Base-by-base conservation (phyloP, 2,113 vertebrate species). In the Tichodroma muraria region DNA sequence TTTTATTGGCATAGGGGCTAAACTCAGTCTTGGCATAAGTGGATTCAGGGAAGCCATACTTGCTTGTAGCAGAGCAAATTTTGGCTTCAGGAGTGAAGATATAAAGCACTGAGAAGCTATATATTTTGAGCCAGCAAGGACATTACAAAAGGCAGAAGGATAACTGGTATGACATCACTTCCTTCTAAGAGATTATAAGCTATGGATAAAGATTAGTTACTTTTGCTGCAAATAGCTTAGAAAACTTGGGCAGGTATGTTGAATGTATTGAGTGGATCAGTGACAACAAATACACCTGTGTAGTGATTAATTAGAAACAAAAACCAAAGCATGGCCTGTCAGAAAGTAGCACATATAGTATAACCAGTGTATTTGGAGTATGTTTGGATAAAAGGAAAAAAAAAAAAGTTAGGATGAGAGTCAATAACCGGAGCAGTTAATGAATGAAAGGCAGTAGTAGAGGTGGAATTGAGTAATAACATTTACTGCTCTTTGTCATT, bases 1-100 rank as follows among this genome's bases (percentile, higher is more conserved):
- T 90, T 89, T 93, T 91, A 91, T 69, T 95, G 84, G 91, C 78
- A 65, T 57, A 80, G 61, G 76, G 37, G 30, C 42, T 93, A 60
- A 90, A 85, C 47, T 88, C 42, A 70, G 57, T 33, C 66, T 85
- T 85, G 80, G 71, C 70, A 38, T 76, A 85, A 94, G 79, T 63
- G 78, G 86, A 81, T 94, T 77, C 8, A 9, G 38, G 7, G 59
- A 27, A 88, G 30, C 31, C 87, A 31, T 42, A 60, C 77, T 89
- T 84, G 40, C 94, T 80, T 82, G 66, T 89, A 81, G 71, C 37
- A 86, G 78, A 84, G 65, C 42, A 82, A 53, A 80, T 89, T 87
- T 91, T 93, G 80, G 80, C 84, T 61, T 93, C 64, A 66, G 63
- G 13, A 85, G 8, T 54, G 35, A 44, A 42, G 71, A 70, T 83